Conservation (phyloP, 2,797 vertebrate genomes). For the Tiaroga cobitis region DNA sequence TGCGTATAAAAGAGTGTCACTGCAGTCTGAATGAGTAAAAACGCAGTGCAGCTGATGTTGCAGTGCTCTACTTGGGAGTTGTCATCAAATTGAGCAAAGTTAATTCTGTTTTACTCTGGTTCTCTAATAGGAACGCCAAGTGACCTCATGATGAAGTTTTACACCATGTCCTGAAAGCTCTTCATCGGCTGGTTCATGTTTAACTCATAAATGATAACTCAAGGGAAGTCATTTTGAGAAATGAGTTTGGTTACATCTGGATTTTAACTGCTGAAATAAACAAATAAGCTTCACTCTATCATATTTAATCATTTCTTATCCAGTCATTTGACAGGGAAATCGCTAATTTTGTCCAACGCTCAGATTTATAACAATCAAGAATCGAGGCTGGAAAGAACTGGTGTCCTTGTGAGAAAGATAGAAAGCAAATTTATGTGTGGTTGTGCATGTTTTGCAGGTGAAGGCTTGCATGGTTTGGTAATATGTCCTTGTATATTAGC, state of each 20-base stretch:
- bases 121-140: not conserved
- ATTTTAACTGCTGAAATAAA: not conserved
- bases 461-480: conserved; percentile 18
- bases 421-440: not conserved
- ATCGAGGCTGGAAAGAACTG: not conserved
- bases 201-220: conserved; percentile 17
- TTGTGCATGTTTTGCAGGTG: conserved; percentile 18
- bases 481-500: conserved; percentile 10
- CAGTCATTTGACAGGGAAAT: not conserved
- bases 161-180: not conserved
- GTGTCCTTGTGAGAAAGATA: conserved; percentile 33
- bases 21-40: conserved; percentile 15
- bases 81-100: conserved; percentile 17
- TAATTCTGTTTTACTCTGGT: conserved; percentile 21
- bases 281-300: not conserved
- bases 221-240: not conserved
- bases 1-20: not conserved
- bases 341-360: not conserved
- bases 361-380: conserved; percentile 19
- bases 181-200: not conserved
- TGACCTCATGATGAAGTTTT: not conserved
- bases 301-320: not conserved
- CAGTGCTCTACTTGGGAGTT: conserved; percentile 21
- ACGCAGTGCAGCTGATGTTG: conserved; percentile 37
- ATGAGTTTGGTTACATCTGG: not conserved